Conservation (phyloP, 2,888 invertebrate genomes). For the Hermaeophaga mercurialis region DNA sequence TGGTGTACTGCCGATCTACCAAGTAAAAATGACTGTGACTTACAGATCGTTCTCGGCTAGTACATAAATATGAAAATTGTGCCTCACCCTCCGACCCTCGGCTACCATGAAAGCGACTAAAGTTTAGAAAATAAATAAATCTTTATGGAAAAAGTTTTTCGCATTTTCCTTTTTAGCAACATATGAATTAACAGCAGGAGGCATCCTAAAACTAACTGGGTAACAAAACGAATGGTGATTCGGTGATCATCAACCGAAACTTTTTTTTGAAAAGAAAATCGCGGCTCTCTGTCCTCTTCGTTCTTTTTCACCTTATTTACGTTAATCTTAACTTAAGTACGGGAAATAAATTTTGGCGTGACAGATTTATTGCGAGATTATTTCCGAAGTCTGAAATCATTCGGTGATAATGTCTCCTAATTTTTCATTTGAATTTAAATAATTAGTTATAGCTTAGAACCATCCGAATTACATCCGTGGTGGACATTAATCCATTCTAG, state of each 20-base stretch:
- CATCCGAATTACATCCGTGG: no score
- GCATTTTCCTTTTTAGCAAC: constrained; percentile 7
- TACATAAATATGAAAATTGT: not conserved
- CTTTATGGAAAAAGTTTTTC: constrained; percentile 15
- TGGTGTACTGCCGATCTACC: no score
- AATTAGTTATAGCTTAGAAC: no score
- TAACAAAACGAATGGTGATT: constrained; percentile 11
- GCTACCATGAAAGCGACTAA: not conserved
- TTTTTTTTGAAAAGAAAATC: constrained; percentile 5
- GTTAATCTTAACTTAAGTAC: constrained; percentile 3
- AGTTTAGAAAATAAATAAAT: constrained; percentile 11
- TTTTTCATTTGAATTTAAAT: no score
- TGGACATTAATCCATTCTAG: no score
- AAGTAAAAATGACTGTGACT: no score
- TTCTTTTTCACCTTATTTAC: not conserved
- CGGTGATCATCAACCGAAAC: constrained; percentile 3
- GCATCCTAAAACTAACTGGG: constrained; percentile 6
- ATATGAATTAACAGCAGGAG: constrained; percentile 8
- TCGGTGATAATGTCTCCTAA: no score
- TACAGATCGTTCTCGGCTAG: no score
- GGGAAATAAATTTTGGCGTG: not conserved
- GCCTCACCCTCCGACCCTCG: not conserved
- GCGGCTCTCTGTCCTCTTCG: not conserved
- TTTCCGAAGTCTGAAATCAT: not conserved
- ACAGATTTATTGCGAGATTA: not conserved